Base-by-base conservation (phyloP, 2,113 vertebrate species). In the Empidonax alnorum region DNA sequence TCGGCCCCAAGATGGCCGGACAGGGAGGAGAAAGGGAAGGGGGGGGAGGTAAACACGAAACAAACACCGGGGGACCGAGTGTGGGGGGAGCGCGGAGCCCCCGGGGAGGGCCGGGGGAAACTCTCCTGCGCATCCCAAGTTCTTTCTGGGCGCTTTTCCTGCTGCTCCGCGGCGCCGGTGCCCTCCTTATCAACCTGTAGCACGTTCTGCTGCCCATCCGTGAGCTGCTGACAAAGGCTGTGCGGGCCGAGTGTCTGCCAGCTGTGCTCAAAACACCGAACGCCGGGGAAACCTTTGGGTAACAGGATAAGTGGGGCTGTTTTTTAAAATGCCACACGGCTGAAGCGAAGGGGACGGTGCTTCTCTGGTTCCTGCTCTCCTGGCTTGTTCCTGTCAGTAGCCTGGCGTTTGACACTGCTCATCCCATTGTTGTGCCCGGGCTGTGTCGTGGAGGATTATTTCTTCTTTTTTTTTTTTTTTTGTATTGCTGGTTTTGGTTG, bases 1-100 rank as follows among this genome's bases (percentile, higher is more conserved):
- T 97, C 97, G 97, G 98, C 96, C 98, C 98, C 98, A 98, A 99
- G 98, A 99, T 99, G 98, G 98, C 98, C 98, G 98, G 98, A 98
- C 97, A 96, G 97, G 97, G 98, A 95, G 97, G 97, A 97, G 97
- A 96, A 96, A 95, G 90, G 79, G 84, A 73, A 80, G 67, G 63
- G 93, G 91, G 35, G 83, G 50, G 79, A 90, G 97, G 96, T 97
- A 98, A 98, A 98, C 97, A 97, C 96, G 96, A 97, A 98, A 97
- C 97, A 97, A 98, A 97, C 89, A 97, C 93, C 87, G 89, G 92
- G 55, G 55, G 79, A 68, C 86, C 84, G 90, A 91, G 61, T n/a
- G 10, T 89, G 84, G 84, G 79, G 79, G 73, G 73, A 87, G 76
- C 31, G 15, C 42, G 66, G 24, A 87, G 59, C 62, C 86, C 83